Percentiles rank a stretch among this genome's conserved stretches.
phyloP scores from a whole-genome alignment of 2,113 vertebrate species.

The Bos indicus region DNA sequence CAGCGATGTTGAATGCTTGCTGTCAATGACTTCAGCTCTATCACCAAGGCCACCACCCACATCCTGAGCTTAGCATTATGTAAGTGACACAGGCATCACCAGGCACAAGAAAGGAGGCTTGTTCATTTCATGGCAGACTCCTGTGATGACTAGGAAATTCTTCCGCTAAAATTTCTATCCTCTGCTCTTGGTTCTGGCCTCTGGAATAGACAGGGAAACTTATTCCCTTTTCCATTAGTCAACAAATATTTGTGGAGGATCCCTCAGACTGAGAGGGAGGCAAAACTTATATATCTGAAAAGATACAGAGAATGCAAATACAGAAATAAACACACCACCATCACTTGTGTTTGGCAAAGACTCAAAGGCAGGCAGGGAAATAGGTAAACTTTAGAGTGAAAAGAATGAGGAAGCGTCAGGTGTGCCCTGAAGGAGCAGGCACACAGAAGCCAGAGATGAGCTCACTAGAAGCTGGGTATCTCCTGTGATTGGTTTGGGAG shows the following conservation, averaged over 20 bases:
- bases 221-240: neutral
- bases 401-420: neutral
- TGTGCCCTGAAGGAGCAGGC: neutral
- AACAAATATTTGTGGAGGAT: neutral
- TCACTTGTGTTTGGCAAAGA: neutral
- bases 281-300: neutral
- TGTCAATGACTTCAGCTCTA: neutral
- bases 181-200: neutral
- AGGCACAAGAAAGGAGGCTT: neutral
- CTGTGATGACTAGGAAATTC: neutral
- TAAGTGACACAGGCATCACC: neutral
- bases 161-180: neutral
- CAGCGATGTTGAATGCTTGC: no score
- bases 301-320: neutral
- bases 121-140: neutral
- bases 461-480: neutral
- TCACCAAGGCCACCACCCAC: neutral
- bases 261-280: neutral
- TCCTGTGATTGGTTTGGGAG: neutral
- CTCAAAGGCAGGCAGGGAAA: neutral
- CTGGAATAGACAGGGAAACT: neutral
- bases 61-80: neutral
- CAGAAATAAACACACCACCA: neutral
- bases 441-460: accelerated
- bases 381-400: neutral